Evolutionary conservation across 2,888 invertebrate species (phyloP), one percentile per base, ranked within the genome.

Genomic region (Adelphocoris suturalis): DNA sequence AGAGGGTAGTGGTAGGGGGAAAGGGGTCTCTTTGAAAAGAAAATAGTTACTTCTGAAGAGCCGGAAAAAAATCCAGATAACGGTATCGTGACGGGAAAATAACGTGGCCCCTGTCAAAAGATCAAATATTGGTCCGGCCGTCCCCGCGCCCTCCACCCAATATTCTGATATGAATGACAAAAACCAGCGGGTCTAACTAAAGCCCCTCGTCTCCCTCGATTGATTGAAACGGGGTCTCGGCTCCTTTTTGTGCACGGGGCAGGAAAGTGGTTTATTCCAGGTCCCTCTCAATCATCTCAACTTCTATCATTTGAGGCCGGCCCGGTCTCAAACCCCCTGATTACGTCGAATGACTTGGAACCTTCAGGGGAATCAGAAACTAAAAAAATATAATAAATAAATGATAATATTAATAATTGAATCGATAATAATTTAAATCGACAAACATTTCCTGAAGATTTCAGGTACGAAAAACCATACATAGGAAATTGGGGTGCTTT

Each of bases 41-140:
- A 68, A 68, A 68, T 12, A 9, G 61, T 2, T 61, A 7, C n/a
- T 16, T 7, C n/a, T 16, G 61, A 19, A 7, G 61, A 19, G 61
- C 3, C 0, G 57, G 57, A n/a, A 57, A 7, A 57, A 14, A 68
- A 0, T 68, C 57, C n/a, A 57, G 14, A 57, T n/a, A 57, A 57
- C 57, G 16, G 57, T 57, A 57, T 57, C 68, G 68, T 23, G 23
- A 16, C 57, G 52, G 52, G n/a, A 19, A 61, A n/a, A 61, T 61
- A 61, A 61, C 61, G n/a, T 19, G 19, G 19, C n/a, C 52, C 61
- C 61, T 61, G 61, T 61, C 61, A 61, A 61, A 19, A 61, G 61
- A 61, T 61, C 61, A 61, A 52, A 52, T 61, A 61, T 61, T 19
- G 16, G 52, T 3, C n/a, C 16, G 61, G 61, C 0, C 19, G 61